phyloP scores from a whole-genome alignment of 30 jellyfish, hydroid and myxozoan genomes.

The Haliclystus octoradiatus region DNA sequence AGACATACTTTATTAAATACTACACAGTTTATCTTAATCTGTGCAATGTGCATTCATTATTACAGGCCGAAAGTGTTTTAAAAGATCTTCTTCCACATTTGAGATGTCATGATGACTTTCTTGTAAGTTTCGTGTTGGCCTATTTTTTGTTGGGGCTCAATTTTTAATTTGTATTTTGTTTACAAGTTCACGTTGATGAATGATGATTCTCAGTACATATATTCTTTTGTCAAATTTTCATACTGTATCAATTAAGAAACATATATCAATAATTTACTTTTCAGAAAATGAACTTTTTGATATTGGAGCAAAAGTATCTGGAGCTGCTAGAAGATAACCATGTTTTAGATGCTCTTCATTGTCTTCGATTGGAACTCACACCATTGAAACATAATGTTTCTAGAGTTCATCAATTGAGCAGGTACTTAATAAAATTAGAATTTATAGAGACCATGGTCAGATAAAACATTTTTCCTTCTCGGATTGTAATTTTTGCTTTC shows the following conservation, averaged over 20 bases:
- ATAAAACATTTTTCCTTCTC: too few species aligned
- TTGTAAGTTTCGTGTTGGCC: too few species aligned
- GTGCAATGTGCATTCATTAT: neutral
- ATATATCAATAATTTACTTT: conserved; percentile 2
- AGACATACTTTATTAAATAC: neutral
- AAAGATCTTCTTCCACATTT: conserved; percentile 74
- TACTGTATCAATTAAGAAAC: neutral
- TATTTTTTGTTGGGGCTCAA: too few species aligned
- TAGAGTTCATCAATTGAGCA: conserved; percentile 66
- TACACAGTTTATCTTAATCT: neutral
- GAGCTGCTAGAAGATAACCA: conserved; percentile 84
- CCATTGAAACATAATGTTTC: conserved; percentile 61
- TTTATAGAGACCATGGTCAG: too few species aligned
- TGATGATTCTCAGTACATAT: neutral
- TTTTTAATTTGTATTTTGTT: too few species aligned
- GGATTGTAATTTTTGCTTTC: too few species aligned
- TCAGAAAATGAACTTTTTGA: conserved; percentile 72
- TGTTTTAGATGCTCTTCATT: conserved; percentile 78
- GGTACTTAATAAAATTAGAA: too few species aligned
- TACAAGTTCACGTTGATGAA: too few species aligned
- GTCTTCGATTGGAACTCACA: conserved; percentile 75
- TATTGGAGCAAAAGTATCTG: conserved; percentile 75
- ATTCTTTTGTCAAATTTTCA: too few species aligned
- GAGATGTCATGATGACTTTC: conserved; percentile 26
- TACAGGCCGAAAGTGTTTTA: conserved; percentile 68